A percentile compares a stretch with the other conserved stretches of the same genome.
Evolutionary conservation across 2,113 vertebrate genomes (phyloP).

Genomic region (Cavia aperea): DNA sequence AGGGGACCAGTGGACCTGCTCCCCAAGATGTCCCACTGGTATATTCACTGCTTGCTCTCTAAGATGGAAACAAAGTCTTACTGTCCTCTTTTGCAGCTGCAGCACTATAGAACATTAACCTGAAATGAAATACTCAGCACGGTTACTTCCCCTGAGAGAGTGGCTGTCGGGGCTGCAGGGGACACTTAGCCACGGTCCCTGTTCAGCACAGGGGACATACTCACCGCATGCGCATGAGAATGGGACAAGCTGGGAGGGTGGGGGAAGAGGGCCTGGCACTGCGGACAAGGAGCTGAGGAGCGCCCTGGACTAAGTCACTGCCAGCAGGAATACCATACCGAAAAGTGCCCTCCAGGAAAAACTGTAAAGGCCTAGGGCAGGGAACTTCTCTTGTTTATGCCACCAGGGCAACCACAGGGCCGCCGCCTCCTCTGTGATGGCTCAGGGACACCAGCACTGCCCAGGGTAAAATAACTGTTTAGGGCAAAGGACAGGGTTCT

Average conservation of each 20-base stretch:
- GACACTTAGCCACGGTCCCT: neutral
- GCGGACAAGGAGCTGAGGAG: neutral
- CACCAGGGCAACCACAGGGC: neutral
- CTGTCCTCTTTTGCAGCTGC: fast-evolving
- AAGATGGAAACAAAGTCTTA: neutral
- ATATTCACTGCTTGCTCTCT: neutral
- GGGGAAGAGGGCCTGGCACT: neutral
- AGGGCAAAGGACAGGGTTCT: fast-evolving
- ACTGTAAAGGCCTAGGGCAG: neutral
- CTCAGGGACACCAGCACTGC: neutral
- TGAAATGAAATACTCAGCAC: neutral
- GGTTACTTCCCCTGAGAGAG: neutral
- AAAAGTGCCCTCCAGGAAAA: neutral
- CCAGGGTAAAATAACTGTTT: neutral
- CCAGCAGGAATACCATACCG: neutral
- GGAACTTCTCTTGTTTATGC: neutral
- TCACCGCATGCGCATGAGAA: no score
- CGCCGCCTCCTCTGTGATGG: fast-evolving
- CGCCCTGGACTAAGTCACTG: neutral
- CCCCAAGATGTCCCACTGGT: neutral
- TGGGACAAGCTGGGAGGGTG: fast-evolving
- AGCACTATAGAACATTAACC: neutral
- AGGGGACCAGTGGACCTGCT: neutral
- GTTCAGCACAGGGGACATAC: neutral
- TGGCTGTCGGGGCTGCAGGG: neutral